Base-by-base conservation (phyloP, 2,888 invertebrate genomes). In the Cabera pusaria region DNA sequence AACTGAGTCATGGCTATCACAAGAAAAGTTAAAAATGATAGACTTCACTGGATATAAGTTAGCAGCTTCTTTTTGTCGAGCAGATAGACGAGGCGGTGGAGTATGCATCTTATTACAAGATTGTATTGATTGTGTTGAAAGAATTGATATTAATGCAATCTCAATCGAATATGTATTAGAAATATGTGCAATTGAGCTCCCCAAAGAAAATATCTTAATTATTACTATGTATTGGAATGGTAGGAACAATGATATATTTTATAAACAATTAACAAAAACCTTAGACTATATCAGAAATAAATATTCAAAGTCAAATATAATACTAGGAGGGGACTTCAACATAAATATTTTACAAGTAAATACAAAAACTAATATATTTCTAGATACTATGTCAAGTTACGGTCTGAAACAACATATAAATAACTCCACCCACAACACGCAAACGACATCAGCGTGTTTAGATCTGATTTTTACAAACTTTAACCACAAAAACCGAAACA, bases 391-490 rank as follows among this genome's bases (percentile, higher is more conserved):
- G 23, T 9, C 10, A 8, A n/a, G 5, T 8, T 10, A 23, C 10
- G 10, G 10, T 1, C n/a, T 23, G 5, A 10, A 10, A 2, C 23
- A 23, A 23, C 23, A 23, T 10, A 23, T 23, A 10, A 23, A 9
- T 10, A 3, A 23, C 14, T 4, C 14, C 4, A 14, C 14, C 4
- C 14, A 14, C 4, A 14, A 14, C 14, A 14, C 14, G 14, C 6
- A 23, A 5, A 23, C 9, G 2, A 10, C 23, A 6, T 6, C 23
- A 23, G 8, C 23, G 1, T 23, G 23, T n/a, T 11, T 23, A 23
- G 23, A 23, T 8, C 6, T 10, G 10, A 23, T 23, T 5, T 23
- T 23, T 11, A 23, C 10, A 6, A 23, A 23, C n/a, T 23, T 23
- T 10, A 10, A 10, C 5, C 3, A 9, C 10, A 10, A 4, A 10